phyloP scores from a whole-genome alignment of 2,888 invertebrate genomes.

The Drosophila histrio region DNA sequence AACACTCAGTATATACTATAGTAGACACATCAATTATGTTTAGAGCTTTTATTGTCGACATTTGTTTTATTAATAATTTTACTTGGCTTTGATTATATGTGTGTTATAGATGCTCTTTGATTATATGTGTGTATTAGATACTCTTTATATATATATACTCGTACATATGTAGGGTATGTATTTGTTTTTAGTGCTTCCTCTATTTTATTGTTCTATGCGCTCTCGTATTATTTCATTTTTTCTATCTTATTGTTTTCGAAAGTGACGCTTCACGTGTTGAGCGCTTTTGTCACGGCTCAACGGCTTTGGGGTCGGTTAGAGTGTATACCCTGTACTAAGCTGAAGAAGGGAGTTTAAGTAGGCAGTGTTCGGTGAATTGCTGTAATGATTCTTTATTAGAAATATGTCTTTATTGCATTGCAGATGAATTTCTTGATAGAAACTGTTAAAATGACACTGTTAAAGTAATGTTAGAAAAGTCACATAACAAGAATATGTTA shows the following conservation, averaged over 20 bases:
- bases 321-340: constrained; percentile 19
- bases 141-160: background rate
- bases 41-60: constrained; percentile 21
- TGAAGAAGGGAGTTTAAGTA: background rate
- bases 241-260: constrained; percentile 49
- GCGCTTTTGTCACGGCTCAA: constrained; percentile 73
- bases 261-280: constrained; percentile 64
- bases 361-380: background rate
- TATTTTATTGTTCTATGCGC: constrained; percentile 32
- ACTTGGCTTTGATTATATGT: background rate
- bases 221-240: constrained; percentile 21
- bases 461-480: too few relatives aligned
- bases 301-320: constrained; percentile 33
- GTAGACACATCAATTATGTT: constrained; percentile 23
- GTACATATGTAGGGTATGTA: background rate
- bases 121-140: background rate
- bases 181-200: constrained; percentile 49
- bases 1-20: background rate
- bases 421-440: too few relatives aligned
- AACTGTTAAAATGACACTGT: too few relatives aligned
- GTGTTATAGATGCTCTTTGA: background rate
- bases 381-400: background rate
- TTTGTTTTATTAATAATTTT: constrained; percentile 15
- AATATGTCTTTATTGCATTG: background rate
- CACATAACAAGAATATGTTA: too few relatives aligned